Conservation (phyloP, 1,140 invertebrate species). For the Drepana arcuata region DNA sequence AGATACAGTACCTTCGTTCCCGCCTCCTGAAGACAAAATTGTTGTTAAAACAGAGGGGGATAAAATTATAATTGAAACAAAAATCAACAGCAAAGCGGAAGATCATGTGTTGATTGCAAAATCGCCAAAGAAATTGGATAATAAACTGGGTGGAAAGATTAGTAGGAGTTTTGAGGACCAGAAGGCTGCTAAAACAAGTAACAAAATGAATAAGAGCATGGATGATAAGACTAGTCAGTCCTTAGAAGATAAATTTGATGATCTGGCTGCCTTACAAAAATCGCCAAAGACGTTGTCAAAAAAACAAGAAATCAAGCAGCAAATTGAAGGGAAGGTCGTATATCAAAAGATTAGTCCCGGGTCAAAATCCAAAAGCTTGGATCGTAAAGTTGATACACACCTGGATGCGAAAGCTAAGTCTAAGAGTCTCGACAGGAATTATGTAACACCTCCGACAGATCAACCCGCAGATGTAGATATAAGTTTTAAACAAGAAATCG, state of each 20-base stretch:
- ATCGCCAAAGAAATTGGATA: conserved; percentile 78
- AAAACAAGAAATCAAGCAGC: conserved; percentile 75
- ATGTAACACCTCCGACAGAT: conserved; percentile 53
- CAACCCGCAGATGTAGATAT: conserved; percentile 30
- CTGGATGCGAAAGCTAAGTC: conserved; percentile 74
- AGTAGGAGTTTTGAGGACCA: conserved; percentile 79
- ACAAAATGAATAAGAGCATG: conserved; percentile 74
- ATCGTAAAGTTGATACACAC: conserved; percentile 65
- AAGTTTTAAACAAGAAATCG: conserved; percentile 66
- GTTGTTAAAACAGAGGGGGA: conserved; percentile 75
- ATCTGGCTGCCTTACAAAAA: conserved; percentile 70
- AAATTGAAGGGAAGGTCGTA: conserved; percentile 75
- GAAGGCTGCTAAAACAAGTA: conserved; percentile 64
- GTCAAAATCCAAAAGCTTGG: conserved; percentile 74
- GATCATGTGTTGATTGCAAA: conserved; percentile 80
- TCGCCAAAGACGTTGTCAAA: conserved; percentile 74
- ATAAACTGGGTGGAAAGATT: conserved; percentile 75
- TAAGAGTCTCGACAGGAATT: conserved; percentile 73
- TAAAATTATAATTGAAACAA: conserved; percentile 77
- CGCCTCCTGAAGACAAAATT: conserved; percentile 78
- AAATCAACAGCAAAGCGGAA: conserved; percentile 75
- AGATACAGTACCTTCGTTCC: conserved; percentile 77
- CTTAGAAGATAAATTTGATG: conserved; percentile 74
- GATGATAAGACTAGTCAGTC: conserved; percentile 74
- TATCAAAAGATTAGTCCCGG: conserved; percentile 68